phyloP scores from a whole-genome alignment of 2,888 invertebrate genomes.

The Campopleginae sp. region DNA sequence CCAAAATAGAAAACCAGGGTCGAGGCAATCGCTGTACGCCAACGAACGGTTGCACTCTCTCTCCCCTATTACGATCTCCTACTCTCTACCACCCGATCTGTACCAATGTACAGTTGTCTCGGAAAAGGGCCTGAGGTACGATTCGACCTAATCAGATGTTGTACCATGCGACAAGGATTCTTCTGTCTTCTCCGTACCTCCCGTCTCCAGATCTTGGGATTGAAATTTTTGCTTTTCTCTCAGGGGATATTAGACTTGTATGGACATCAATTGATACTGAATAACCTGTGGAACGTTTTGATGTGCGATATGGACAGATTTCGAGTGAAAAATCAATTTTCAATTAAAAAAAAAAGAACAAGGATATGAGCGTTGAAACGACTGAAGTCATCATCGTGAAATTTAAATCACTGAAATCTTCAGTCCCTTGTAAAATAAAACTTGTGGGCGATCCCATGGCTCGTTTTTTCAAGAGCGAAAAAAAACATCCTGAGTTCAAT shows the following conservation, averaged over 20 bases:
- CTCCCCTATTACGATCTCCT: constrained; percentile 6
- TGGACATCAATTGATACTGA: background rate
- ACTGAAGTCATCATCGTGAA: too few relatives aligned
- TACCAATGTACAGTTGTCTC: constrained; percentile 4
- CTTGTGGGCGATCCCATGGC: background rate
- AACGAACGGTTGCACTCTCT: constrained; percentile 31
- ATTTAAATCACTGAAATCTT: too few relatives aligned
- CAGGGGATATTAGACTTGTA: background rate
- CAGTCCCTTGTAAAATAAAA: background rate
- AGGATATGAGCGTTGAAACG: too few relatives aligned
- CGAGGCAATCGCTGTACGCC: constrained; percentile 45
- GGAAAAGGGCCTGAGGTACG: constrained; percentile 37
- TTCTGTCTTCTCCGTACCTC: constrained; percentile 27
- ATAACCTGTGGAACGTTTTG: background rate
- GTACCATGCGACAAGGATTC: constrained; percentile 48
- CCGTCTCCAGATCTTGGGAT: constrained; percentile 23
- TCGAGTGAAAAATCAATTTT: background rate
- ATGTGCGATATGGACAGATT: background rate
- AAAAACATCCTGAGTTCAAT: constrained; percentile 49
- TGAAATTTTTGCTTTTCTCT: constrained; percentile 9
- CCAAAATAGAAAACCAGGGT: constrained; percentile 27
- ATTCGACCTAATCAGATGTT: constrained; percentile 62
- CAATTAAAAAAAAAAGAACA: too few relatives aligned
- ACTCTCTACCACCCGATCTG: constrained; percentile 17
- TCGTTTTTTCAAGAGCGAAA: constrained; percentile 24